These are phyloP conservation scores for Xestia sexstrigata DNA, from an alignment of 2,888 invertebrate genomes.

Conservation along the genomic window DNA sequence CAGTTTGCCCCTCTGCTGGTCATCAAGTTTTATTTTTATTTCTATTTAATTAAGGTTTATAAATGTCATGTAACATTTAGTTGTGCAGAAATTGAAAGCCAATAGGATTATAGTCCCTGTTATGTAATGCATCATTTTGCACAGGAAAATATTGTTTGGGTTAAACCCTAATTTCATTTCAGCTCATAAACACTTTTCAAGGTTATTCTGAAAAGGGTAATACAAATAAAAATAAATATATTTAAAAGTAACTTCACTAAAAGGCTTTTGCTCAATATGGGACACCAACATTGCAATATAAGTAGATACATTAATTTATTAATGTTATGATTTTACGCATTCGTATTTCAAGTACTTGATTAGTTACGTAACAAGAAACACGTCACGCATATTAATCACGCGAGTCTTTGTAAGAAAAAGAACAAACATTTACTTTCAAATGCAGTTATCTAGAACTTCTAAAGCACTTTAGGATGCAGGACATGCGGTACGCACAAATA, in stretches of 20 bases:
- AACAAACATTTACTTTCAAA: not conserved
- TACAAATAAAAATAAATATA: not conserved
- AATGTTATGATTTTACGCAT: slow-evolving; percentile 23
- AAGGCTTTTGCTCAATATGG: not conserved
- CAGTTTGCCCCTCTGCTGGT: not conserved
- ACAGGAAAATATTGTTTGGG: slow-evolving; percentile 44
- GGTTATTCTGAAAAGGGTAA: slow-evolving; percentile 8
- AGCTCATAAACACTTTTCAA: not conserved
- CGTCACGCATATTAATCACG: slow-evolving; percentile 39
- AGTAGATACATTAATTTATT: slow-evolving; percentile 2
- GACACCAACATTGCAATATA: not conserved
- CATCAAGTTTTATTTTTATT: not conserved
- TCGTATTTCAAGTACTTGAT: slow-evolving; percentile 24
- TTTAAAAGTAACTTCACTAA: not conserved
- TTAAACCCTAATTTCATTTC: slow-evolving; percentile 14
- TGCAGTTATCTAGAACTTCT: slow-evolving; percentile 1
- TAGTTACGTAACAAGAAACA: slow-evolving; percentile 37
- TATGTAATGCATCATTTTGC: slow-evolving; percentile 21
- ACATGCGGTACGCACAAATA: slow-evolving; percentile 33
- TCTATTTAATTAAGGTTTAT: not conserved
- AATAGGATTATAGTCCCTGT: not conserved
- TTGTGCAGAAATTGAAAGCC: not conserved
- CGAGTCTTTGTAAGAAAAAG: slow-evolving; percentile 19
- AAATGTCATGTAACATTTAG: not conserved
- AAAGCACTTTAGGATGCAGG: slow-evolving; percentile 11